These are phyloP conservation scores for Cnemophilus loriae DNA, from an alignment of 2,113 vertebrate genomes.

Conservation along the genomic window DNA sequence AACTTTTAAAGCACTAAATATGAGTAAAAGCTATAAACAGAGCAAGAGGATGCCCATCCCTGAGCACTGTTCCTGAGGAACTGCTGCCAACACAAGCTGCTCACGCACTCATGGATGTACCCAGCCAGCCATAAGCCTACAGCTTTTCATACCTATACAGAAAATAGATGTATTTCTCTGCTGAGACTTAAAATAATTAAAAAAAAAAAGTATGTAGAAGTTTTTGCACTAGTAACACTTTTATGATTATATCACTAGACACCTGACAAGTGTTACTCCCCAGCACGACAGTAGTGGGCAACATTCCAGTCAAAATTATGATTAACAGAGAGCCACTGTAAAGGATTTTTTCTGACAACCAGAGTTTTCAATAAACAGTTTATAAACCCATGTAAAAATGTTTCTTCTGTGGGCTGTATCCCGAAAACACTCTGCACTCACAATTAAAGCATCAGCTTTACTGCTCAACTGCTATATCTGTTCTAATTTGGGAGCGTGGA, in stretches of 20 bases:
- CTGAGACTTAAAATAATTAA: background rate
- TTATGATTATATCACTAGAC: background rate
- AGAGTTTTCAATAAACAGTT: background rate
- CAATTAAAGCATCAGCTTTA: background rate
- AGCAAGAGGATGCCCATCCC: background rate
- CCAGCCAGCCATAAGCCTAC: background rate
- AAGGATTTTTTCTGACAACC: background rate
- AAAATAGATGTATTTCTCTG: background rate
- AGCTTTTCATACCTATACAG: background rate
- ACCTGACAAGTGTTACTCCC: background rate
- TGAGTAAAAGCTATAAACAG: background rate
- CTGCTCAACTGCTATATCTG: background rate
- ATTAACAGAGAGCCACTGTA: background rate
- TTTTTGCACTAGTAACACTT: background rate
- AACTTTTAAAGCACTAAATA: background rate
- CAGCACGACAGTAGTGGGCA: background rate
- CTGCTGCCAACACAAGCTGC: conserved; percentile 24
- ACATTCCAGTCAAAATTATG: background rate
- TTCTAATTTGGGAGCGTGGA: background rate
- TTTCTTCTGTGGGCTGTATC: background rate
- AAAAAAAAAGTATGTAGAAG: background rate
- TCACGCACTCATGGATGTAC: background rate
- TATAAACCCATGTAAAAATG: background rate
- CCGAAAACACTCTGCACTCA: background rate
- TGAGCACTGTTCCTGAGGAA: background rate